Base-by-base conservation (phyloP, 2,113 vertebrate genomes). In the Callospermophilus lateralis region DNA sequence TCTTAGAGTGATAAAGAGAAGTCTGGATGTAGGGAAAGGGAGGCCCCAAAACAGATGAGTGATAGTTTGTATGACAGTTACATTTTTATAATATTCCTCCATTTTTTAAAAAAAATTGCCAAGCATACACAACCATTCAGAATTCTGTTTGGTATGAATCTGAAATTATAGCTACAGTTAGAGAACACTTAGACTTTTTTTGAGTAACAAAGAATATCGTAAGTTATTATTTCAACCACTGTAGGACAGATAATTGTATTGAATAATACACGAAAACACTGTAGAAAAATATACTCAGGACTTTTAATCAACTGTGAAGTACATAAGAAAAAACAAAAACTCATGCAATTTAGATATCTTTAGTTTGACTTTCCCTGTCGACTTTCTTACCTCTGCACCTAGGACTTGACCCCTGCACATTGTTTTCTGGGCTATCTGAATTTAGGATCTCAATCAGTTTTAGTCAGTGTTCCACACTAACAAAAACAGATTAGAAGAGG, bases 331-430 rank as follows among this genome's bases (percentile, higher is more conserved):
- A 76, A 94, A 76, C 4, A 65, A 58, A 72, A 55, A 48, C 8
- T 73, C 0, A 39, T 84, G n/a, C 7, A 28, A 53, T 4, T 28
- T 37, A 22, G 13, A 11, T 77, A 34, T 65, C 12, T 86, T n/a
- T 28, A 39, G 7, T 94, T 83, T 87, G 17, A 61, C 3, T 32
- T 34, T 65, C 30, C 1, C 4, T 37, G 8, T 63, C 42, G 65
- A 45, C 26, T 81, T 65, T 70, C 53, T 3, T 39, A 9, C 7
- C 77, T 42, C 20, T 89, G 24, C 73, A 11, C 6, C 17, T 86
- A 42, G 20, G 15, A 55, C 0, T 11, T 34, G 8, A 2, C 13
- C 22, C 26, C 55, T 65, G 11, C 8, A 45, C 0, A 26, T 17
- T 67, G 17, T 12, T 24, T 51, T 20, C 28, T 20, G 12, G 15